Conservation (phyloP, 2,797 vertebrate genomes). For the Pipistrellus nathusii region DNA sequence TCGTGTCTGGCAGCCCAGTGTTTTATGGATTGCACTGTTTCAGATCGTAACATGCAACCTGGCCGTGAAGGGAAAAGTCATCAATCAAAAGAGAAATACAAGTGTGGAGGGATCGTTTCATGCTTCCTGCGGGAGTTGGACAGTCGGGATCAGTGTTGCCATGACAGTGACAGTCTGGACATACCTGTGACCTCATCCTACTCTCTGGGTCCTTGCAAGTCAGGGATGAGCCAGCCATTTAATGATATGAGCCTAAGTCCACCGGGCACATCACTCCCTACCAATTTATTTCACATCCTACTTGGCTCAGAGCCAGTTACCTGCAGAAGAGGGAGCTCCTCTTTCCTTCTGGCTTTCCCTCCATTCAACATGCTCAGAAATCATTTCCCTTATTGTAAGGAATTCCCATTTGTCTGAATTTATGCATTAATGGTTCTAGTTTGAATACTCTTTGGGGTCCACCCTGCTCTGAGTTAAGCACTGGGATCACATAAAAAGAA, state of each 20-base stretch:
- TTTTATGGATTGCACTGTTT: conserved; percentile 27
- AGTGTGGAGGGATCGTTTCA: background rate
- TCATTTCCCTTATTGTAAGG: background rate
- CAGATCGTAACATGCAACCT: conserved; percentile 34
- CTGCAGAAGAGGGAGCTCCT: background rate
- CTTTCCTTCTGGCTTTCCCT: conserved; percentile 28
- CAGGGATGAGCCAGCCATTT: background rate
- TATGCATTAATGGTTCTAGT: background rate
- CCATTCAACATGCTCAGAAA: background rate
- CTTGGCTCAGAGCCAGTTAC: background rate
- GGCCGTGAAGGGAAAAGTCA: conserved; percentile 33
- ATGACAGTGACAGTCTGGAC: background rate
- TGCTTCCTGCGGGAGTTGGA: background rate
- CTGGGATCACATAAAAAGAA: background rate
- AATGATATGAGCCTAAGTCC: background rate
- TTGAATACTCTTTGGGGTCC: background rate
- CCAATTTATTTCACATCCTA: background rate
- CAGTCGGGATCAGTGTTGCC: background rate
- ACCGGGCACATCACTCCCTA: background rate
- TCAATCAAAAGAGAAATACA: conserved; percentile 52
- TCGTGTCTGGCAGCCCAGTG: conserved; percentile 25
- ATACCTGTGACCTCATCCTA: accelerated
- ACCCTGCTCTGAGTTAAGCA: background rate
- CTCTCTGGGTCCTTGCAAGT: background rate
- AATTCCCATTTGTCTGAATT: background rate